Conservation (phyloP, 2,888 invertebrate species). For the Luperina nickerlii region DNA sequence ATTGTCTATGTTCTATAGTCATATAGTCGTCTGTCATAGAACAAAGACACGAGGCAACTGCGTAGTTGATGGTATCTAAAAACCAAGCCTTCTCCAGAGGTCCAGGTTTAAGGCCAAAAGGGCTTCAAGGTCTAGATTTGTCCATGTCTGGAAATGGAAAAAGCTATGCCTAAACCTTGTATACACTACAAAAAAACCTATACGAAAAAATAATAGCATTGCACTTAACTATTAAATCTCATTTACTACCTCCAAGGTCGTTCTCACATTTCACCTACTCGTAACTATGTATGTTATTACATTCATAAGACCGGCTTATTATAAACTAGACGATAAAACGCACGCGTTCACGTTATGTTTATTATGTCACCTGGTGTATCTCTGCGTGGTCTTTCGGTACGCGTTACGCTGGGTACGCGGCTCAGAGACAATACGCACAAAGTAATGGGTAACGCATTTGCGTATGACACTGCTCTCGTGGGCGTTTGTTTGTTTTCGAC, state of each 20-base stretch:
- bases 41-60: not conserved
- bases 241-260: conserved; percentile 12
- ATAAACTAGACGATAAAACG: conserved; percentile 73
- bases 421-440: conserved; percentile 58
- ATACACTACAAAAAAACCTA: not conserved
- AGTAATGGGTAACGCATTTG: conserved; percentile 62
- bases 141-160: not conserved
- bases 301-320: conserved; percentile 59
- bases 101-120: not conserved
- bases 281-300: conserved; percentile 1
- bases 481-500: conserved; percentile 55
- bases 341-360: conserved; percentile 67
- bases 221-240: not conserved
- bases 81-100: not conserved
- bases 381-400: conserved; percentile 50
- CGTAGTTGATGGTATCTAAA: not conserved
- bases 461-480: conserved; percentile 60
- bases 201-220: not conserved
- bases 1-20: not conserved
- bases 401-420: conserved; percentile 38
- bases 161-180: not conserved
- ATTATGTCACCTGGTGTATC: conserved; percentile 64
- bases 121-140: no score
- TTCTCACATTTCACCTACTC: conserved; percentile 16
- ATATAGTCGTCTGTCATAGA: not conserved